Conservation (phyloP, 2,113 vertebrate genomes). For the Pomatostomus ruficeps region DNA sequence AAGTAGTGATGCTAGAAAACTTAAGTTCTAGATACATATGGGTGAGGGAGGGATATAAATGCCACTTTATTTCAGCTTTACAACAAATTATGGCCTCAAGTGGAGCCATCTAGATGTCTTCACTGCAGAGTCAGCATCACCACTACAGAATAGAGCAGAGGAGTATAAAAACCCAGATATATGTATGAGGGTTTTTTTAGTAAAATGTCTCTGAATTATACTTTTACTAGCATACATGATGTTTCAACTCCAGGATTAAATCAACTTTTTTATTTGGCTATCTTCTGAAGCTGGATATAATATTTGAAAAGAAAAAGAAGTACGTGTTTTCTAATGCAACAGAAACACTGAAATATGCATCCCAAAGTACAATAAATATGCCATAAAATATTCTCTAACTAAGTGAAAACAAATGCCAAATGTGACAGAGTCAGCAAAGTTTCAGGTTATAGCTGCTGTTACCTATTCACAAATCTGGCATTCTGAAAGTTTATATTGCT, state of each 20-base stretch:
- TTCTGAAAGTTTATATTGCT: not conserved
- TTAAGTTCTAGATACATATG: not conserved
- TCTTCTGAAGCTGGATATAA: not conserved
- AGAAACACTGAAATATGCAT: not conserved
- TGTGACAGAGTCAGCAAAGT: not conserved
- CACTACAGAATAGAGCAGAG: not conserved
- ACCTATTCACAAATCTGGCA: not conserved
- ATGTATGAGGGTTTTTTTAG: fast-evolving
- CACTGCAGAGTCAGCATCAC: not conserved
- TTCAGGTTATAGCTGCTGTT: not conserved
- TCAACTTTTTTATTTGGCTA: not conserved
- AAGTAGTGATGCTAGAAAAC: not conserved
- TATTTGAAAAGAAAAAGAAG: not conserved
- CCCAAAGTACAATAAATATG: not conserved
- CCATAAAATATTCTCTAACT: not conserved
- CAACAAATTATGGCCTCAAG: not conserved
- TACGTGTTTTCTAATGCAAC: not conserved
- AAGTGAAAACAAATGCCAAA: not conserved
- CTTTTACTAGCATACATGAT: not conserved
- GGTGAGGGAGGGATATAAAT: not conserved
- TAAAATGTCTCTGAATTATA: not conserved
- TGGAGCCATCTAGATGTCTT: not conserved
- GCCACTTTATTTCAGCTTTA: not conserved
- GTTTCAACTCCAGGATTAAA: not conserved
- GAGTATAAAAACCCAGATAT: not conserved